Evolutionary conservation across 2,797 vertebrate genomes (phyloP), one percentile per base, ranked within the genome.

Genomic region (Agapornis canus): DNA sequence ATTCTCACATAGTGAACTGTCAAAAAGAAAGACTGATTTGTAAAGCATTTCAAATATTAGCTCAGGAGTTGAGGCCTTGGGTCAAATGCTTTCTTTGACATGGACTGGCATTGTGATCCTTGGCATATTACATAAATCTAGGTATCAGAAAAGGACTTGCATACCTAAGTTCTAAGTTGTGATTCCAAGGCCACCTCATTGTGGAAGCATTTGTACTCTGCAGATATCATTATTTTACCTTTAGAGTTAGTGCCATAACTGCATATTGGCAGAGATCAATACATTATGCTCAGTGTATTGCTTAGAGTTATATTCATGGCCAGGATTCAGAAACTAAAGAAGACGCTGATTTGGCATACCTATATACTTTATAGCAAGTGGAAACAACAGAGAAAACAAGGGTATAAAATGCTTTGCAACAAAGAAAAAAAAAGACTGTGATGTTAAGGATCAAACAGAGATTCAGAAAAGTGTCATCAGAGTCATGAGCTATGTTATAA

Each of bases 11-110:
- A 92, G 70, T n/a, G 56, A 84, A 79, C 65, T 86, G 82, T 94
- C 90, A 91, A 45, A 91, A 92, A 88, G 52, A 78, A 47, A 72
- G 51, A 65, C 77, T 89, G 86, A 90, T 92, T 88, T 91, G 83
- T 69, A 56, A 40, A 60, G 10, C 71, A 93, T 79, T 86, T 95
- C 26, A 79, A 91, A 86, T 86, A 86, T 73, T 77, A 92, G 12
- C 51, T 86, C 71, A 66, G 29, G 39, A 94, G 19, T 64, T 82
- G 42, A 88, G 64, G 26, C 7, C 2, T 80, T 89, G 48, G 52
- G 82, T 92, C 82, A 94, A 90, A 86, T 69, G 40, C 47, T 89
- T 83, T 88, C 60, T 86, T 48, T 85, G n/a, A 29, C 52, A n/a
- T 26, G 45, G 64, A 64, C 47, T 89, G 60, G 21, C 23, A 87